Conservation (phyloP, 1,140 invertebrate species). For the Drosophila chauvacae region DNA sequence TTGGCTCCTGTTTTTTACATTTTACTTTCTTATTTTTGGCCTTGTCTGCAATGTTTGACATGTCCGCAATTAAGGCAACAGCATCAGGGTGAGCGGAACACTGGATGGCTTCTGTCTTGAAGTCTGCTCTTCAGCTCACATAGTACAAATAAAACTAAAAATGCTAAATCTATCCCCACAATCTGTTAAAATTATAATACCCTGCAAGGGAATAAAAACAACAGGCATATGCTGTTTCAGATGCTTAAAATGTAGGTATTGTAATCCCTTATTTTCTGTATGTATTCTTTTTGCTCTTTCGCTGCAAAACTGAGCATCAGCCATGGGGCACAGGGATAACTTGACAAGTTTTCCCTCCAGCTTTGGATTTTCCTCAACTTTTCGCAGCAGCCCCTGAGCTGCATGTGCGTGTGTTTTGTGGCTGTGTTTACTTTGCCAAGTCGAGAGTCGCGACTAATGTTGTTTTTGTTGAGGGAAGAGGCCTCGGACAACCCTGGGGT, state of each 20-base stretch:
- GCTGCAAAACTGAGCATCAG: background rate
- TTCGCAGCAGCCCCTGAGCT: background rate
- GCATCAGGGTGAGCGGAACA: conserved; percentile 7
- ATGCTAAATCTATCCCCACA: background rate
- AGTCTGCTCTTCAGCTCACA: background rate
- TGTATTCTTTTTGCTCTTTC: background rate
- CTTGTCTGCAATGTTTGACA: conserved; percentile 11
- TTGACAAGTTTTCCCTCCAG: conserved; percentile 21
- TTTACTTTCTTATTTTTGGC: conserved; percentile 8
- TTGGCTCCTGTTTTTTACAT: conserved; percentile 3
- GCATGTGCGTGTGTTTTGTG: conserved; percentile 2
- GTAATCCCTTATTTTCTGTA: background rate
- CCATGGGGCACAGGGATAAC: background rate
- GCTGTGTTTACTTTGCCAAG: conserved; percentile 39
- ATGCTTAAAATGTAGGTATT: background rate
- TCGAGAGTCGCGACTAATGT: conserved; percentile 35
- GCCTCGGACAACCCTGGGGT: conserved; percentile 1
- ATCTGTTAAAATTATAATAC: too few species aligned
- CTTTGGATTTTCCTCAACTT: conserved; percentile 13
- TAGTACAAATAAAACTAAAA: background rate
- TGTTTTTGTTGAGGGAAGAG: conserved; percentile 49
- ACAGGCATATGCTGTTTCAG: background rate
- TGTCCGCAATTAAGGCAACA: conserved; percentile 52
- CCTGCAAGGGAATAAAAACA: too few species aligned
- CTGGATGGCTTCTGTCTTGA: conserved; percentile 25